These are phyloP conservation scores for Percopsis transmontana DNA, from an alignment of 2,113 vertebrate genomes.

Conservation along the genomic window DNA sequence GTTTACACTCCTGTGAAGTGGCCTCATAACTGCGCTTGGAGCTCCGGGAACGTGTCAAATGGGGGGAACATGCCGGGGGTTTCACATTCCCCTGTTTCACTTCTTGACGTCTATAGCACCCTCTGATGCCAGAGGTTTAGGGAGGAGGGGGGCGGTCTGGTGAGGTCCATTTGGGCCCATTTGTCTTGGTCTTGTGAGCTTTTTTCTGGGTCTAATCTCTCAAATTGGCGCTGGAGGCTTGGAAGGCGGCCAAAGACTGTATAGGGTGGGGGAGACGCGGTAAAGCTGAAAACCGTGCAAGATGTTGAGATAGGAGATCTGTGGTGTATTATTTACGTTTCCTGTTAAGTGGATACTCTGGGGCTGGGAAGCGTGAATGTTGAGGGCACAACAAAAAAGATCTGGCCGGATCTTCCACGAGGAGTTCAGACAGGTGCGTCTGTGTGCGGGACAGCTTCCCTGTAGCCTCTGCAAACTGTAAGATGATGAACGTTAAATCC, in stretches of 20 bases:
- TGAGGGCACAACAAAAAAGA: neutral
- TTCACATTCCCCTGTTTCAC: slow-evolving; percentile 66
- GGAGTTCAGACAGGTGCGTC: neutral
- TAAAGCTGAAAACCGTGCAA: slow-evolving; percentile 44
- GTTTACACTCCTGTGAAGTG: slow-evolving; percentile 78
- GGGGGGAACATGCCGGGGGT: slow-evolving; percentile 61
- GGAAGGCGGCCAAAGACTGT: slow-evolving; percentile 67
- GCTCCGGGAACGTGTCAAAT: slow-evolving; percentile 70
- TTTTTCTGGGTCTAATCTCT: slow-evolving; percentile 79
- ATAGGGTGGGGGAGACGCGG: slow-evolving; percentile 57
- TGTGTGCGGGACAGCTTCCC: neutral
- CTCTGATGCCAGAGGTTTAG: slow-evolving; percentile 66
- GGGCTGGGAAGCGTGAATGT: neutral
- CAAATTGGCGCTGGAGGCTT: slow-evolving; percentile 75
- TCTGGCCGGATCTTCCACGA: neutral
- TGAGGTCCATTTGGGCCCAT: slow-evolving; percentile 63
- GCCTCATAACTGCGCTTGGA: slow-evolving; percentile 74
- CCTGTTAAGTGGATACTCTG: slow-evolving; percentile 16
- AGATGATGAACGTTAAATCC: neutral
- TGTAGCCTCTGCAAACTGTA: neutral
- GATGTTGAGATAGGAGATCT: slow-evolving; percentile 18
- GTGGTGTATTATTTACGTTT: slow-evolving; percentile 22
- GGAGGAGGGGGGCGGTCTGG: slow-evolving; percentile 41
- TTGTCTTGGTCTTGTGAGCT: slow-evolving; percentile 73
- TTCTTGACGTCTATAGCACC: slow-evolving; percentile 70